Conservation (phyloP, 2,797 vertebrate species). For the Brotula barbata region DNA sequence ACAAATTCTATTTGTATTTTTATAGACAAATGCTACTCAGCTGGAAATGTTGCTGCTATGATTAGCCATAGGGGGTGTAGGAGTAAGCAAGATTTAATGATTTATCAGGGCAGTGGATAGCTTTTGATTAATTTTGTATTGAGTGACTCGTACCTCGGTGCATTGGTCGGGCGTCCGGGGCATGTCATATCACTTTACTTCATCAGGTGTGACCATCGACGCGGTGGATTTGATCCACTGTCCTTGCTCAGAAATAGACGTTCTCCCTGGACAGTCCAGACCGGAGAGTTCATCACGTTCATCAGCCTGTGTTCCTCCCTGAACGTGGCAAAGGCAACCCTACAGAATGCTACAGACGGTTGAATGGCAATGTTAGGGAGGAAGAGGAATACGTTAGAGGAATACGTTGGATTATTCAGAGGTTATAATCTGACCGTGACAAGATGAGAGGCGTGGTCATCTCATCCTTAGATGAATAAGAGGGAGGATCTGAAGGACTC, state of each 20-base stretch:
- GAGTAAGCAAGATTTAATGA: slow-evolving; percentile 72
- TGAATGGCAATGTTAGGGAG: too few relatives aligned
- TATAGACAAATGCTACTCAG: slow-evolving; percentile 70
- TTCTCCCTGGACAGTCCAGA: slow-evolving; percentile 19
- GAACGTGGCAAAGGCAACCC: neutral
- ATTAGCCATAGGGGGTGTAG: slow-evolving; percentile 66
- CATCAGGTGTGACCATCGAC: slow-evolving; percentile 70
- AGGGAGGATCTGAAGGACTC: too few relatives aligned
- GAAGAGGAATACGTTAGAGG: too few relatives aligned
- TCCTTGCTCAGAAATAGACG: slow-evolving; percentile 49
- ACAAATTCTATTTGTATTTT: slow-evolving; percentile 71
- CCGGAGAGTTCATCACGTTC: neutral
- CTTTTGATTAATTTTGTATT: slow-evolving; percentile 78
- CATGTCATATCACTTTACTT: slow-evolving; percentile 67
- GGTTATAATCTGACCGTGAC: too few relatives aligned
- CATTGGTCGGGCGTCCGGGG: slow-evolving; percentile 60
- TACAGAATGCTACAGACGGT: neutral
- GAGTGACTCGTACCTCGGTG: slow-evolving; percentile 66
- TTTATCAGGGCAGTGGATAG: slow-evolving; percentile 65
- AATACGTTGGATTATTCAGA: too few relatives aligned
- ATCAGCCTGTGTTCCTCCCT: neutral
- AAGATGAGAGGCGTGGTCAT: too few relatives aligned
- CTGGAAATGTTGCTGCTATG: slow-evolving; percentile 63
- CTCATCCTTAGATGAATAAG: too few relatives aligned
- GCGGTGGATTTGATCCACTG: slow-evolving; percentile 55